Evolutionary conservation across 2,888 invertebrate species (phyloP), one percentile per base, ranked within the genome.

Genomic region (Raillietiella orientalis): DNA sequence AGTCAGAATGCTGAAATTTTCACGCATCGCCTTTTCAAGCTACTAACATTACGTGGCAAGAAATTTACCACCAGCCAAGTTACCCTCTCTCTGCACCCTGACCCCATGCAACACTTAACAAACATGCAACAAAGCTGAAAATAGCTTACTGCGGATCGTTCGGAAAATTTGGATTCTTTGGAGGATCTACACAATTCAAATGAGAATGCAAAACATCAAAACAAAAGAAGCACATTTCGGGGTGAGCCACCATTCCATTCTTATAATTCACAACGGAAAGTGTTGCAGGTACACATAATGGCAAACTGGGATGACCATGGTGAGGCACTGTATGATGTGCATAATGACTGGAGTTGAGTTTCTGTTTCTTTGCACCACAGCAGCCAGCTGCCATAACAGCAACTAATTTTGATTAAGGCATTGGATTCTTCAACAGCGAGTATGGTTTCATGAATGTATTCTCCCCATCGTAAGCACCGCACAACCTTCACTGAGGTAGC

Each of bases 161-260:
- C 43, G 74, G 71, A 51, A 93, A 90, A 49, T 63, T 59, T 41
- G 87, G 82, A 38, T 66, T 59, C 48, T 69, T 70, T 36, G 90
- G 90, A 37, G 75, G 69, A 38, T 84, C 79, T 47, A 74, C 59
- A 47, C 70, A 74, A 52, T 84, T 70, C 41, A 96, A 59, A 53
- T 87, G 77, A 50, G 69, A 66, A 52, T 84, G 72, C 36, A 96
- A 64, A 39, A 90, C 84, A 55, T 96, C 93, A 58, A 93, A 96
- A 61, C 96, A 96, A 56, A 74, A 93, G 58, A 72, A 77, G 47
- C 84, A 84, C 93, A 96, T 96, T 49, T 90, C 87, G 34, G 71
- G 69, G 47, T 66, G 62, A 37, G 74, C 77, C 37, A 82, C 67
- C 35, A 35, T 35, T 30, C 35, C 36, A 31, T 34, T 34, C 28